Conservation (phyloP, 2,113 vertebrate species). For the Tricholaema leucomelas region DNA sequence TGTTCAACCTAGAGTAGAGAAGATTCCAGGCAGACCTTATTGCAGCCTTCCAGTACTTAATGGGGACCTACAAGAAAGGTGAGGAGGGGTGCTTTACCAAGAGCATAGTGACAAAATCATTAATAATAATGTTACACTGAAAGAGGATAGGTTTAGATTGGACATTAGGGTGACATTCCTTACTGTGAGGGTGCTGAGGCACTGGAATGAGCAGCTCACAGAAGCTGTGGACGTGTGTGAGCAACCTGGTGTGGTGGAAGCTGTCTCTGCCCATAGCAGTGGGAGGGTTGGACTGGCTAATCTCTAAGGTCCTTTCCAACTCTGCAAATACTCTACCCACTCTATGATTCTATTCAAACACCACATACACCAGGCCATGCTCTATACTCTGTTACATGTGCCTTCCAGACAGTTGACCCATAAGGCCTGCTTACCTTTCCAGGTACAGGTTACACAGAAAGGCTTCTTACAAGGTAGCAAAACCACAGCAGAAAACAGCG, state of each 20-base stretch:
- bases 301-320: not conserved
- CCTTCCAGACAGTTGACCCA: not conserved
- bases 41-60: not conserved
- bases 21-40: not conserved
- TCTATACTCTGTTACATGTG: rapidly evolving
- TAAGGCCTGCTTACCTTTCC: not conserved
- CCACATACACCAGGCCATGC: not conserved
- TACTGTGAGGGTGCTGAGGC: not conserved
- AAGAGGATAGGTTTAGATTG: not conserved
- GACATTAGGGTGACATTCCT: not conserved
- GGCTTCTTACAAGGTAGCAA: not conserved
- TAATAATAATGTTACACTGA: not conserved
- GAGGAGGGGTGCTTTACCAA: not conserved
- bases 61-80: too few relatives aligned
- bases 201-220: not conserved
- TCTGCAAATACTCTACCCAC: too few relatives aligned
- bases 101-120: not conserved
- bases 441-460: not conserved
- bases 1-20: not conserved
- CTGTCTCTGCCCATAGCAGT: not conserved
- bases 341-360: not conserved
- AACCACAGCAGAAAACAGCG: rapidly evolving
- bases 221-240: not conserved
- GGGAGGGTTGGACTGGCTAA: too few relatives aligned
- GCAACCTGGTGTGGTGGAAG: not conserved